phyloP scores from a whole-genome alignment of 2,888 invertebrate species.

The Eurois occulta region DNA sequence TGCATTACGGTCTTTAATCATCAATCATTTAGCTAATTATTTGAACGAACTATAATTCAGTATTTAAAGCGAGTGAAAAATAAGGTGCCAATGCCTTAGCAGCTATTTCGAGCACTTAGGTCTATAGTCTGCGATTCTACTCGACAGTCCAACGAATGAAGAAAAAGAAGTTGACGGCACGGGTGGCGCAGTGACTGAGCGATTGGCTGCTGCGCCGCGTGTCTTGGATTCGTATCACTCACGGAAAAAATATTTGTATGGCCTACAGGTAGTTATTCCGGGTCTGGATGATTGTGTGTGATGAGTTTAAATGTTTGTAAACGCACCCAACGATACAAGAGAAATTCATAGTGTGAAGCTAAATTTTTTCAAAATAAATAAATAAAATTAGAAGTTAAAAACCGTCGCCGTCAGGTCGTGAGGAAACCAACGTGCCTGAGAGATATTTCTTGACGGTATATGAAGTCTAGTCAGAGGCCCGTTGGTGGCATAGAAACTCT shows the following conservation, averaged over 20 bases:
- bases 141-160: background rate
- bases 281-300: background rate
- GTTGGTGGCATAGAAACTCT: no score
- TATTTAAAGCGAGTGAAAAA: no score
- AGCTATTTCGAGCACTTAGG: background rate
- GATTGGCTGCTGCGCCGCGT: no score
- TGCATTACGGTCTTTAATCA: background rate
- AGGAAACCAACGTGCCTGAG: no score
- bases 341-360: accelerated
- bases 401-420: no score
- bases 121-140: background rate
- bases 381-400: no score
- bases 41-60: no score
- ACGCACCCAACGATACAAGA: background rate
- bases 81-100: background rate
- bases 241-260: background rate
- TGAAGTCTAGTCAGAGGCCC: no score
- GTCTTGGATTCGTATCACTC: no score
- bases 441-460: no score
- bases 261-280: background rate
- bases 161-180: no score
- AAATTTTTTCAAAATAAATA: background rate
- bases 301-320: background rate
- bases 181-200: no score
- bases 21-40: background rate